Evolutionary conservation across 2,797 vertebrate species (phyloP), one percentile per base, ranked within the genome.

Genomic region (Manis javanica): DNA sequence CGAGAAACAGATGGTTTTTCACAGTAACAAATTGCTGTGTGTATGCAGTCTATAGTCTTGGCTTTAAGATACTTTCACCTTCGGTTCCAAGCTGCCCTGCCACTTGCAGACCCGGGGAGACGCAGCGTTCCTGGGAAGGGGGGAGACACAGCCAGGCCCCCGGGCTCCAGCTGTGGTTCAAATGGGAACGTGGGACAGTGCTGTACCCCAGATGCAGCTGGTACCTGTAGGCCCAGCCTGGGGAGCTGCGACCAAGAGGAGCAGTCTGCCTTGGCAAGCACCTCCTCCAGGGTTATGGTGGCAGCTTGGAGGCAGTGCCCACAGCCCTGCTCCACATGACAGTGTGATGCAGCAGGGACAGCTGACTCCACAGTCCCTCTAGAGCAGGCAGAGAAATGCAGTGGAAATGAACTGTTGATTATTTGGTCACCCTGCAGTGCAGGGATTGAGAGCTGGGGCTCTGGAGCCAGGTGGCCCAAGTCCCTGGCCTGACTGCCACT

Each of bases 1-100:
- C 95, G 98, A 99, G 99, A 99, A 99, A 99, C 99, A 99, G 99
- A 99, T 99, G 99, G 99, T 98, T 99, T 99, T 99, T 98, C 98
- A 98, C 98, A 99, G 98, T 99, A 99, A 99, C 99, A 99, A 99
- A 99, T 99, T 99, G 98, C 99, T 97, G 87, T 98, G 98, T 99
- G 98, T 98, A 97, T 98, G 97, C 98, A 98, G 97, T 96, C 98
- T 98, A 97, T 98, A 98, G 98, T 98, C 98, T 97, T 97, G 98
- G 98, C 98, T 98, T 98, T 97, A 98, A 98, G 97, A 98, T 97
- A 95, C 96, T 92, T 98, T 98, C 98, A 98, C 98, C 99, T 98
- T 98, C 96, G 77, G 95, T 82, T 87, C 95, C 3, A 86, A 57
- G 51, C 98, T 94, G 97, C 74, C 96, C 87, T 94, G 64, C 68